phyloP scores from a whole-genome alignment of 37 sponge, comb jelly and placozoan species.

The Eunapius fragilis region DNA sequence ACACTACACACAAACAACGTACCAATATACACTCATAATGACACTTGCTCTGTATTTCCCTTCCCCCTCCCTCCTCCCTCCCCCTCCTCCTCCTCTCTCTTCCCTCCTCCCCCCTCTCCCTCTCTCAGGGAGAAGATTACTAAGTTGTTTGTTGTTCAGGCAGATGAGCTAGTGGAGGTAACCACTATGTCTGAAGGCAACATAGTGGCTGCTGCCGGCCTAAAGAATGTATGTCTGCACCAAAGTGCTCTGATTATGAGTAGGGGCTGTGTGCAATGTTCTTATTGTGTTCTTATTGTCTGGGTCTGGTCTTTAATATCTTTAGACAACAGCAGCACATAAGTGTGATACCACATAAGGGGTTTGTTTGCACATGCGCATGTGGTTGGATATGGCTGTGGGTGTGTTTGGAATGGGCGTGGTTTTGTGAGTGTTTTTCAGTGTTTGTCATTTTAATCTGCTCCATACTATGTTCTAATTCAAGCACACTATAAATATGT shows the following conservation, averaged over 20 bases:
- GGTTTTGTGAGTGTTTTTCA: no score
- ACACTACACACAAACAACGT: not conserved
- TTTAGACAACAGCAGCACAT: no score
- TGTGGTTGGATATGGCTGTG: not conserved
- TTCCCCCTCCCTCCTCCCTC: not conserved
- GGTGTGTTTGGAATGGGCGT: no score
- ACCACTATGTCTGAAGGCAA: slow-evolving; percentile 60
- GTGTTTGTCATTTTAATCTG: not conserved
- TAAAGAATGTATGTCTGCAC: slow-evolving; percentile 77
- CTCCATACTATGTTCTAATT: not conserved
- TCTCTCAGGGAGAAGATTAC: slow-evolving; percentile 65
- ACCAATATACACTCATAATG: not conserved
- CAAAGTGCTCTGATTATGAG: not conserved
- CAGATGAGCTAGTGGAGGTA: slow-evolving; percentile 81
- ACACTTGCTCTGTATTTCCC: not conserved
- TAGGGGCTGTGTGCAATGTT: not conserved
- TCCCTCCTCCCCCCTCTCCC: not conserved
- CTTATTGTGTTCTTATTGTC: not conserved
- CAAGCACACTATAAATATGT: not conserved
- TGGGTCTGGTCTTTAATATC: no score
- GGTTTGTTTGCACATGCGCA: no score
- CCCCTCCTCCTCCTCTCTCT: not conserved
- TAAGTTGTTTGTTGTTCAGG: slow-evolving; percentile 66
- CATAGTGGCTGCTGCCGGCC: slow-evolving; percentile 86
- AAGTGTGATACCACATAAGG: no score